Conservation (phyloP, 1,140 invertebrate species). For the Apis cerana region DNA sequence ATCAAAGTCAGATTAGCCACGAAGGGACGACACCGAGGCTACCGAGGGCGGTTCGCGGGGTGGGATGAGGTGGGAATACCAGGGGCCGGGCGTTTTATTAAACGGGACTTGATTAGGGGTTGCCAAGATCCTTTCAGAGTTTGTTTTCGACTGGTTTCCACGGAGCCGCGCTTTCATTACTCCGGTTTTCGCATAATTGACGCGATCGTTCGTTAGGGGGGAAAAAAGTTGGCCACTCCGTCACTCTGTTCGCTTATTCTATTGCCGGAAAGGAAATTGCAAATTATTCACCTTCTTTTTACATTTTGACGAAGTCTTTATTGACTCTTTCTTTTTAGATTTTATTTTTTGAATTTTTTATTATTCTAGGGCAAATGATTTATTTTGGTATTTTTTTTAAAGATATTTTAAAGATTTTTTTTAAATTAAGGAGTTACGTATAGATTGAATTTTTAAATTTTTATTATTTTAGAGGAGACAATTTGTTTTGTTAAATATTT, state of each 20-base stretch:
- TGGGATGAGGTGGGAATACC: conserved; percentile 46
- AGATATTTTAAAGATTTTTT: background rate
- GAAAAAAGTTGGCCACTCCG: conserved; percentile 50
- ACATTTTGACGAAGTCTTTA: background rate
- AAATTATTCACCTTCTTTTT: conserved; percentile 17
- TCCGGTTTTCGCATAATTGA: conserved; percentile 63
- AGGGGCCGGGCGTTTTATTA: conserved; percentile 71
- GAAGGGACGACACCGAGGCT: conserved; percentile 59
- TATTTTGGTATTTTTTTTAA: too few relatives aligned
- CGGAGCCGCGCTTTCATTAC: conserved; percentile 62
- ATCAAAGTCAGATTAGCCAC: conserved; percentile 81
- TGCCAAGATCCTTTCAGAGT: conserved; percentile 72
- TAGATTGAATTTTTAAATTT: too few relatives aligned
- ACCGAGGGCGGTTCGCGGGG: conserved; percentile 49
- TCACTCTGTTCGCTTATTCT: background rate
- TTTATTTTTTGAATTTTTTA: background rate
- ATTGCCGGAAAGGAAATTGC: background rate
- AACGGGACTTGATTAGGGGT: conserved; percentile 76
- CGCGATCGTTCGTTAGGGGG: conserved; percentile 45
- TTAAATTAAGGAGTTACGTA: too few relatives aligned
- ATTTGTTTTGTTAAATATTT: too few relatives aligned
- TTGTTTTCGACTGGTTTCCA: conserved; percentile 72
- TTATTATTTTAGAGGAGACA: too few relatives aligned
- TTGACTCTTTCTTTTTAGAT: background rate
- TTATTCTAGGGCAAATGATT: background rate